These are phyloP conservation scores for Omphaloscelis lunosa DNA, from an alignment of 2,888 invertebrate species.

Conservation along the genomic window DNA sequence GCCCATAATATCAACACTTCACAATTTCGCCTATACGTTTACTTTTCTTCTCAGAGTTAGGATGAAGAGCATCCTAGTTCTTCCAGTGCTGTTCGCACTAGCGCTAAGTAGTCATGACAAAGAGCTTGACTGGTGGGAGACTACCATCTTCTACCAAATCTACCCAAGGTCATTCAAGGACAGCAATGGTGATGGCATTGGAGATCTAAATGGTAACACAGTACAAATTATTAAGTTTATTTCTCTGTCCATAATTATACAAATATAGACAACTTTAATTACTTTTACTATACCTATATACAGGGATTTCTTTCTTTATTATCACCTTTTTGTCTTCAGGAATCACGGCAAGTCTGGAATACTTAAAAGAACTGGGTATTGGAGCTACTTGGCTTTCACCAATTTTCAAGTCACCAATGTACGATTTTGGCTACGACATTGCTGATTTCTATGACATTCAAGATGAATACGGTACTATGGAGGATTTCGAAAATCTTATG, in stretches of 20 bases:
- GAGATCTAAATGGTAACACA: constrained; percentile 89
- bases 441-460: constrained; percentile 93
- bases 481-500: constrained; percentile 92
- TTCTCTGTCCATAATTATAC: too few relatives aligned
- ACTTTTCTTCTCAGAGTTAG: constrained; percentile 46
- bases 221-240: not conserved
- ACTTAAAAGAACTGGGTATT: constrained; percentile 92
- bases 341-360: constrained; percentile 91
- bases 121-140: constrained; percentile 94
- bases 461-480: constrained; percentile 93
- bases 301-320: not conserved
- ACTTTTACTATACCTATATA: too few relatives aligned
- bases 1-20: too few relatives aligned
- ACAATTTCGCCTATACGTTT: not conserved
- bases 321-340: constrained; percentile 80
- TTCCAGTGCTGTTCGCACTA: constrained; percentile 73
- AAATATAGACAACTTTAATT: not conserved
- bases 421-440: constrained; percentile 95
- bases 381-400: constrained; percentile 95
- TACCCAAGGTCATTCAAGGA: constrained; percentile 96
- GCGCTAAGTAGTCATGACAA: constrained; percentile 68
- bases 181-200: constrained; percentile 94
- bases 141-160: constrained; percentile 94
- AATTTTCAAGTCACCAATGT: constrained; percentile 94
- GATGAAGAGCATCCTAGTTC: constrained; percentile 67